Evolutionary conservation across 2,797 vertebrate genomes (phyloP).

Genomic region (Oreonectes daqikongensis): DNA sequence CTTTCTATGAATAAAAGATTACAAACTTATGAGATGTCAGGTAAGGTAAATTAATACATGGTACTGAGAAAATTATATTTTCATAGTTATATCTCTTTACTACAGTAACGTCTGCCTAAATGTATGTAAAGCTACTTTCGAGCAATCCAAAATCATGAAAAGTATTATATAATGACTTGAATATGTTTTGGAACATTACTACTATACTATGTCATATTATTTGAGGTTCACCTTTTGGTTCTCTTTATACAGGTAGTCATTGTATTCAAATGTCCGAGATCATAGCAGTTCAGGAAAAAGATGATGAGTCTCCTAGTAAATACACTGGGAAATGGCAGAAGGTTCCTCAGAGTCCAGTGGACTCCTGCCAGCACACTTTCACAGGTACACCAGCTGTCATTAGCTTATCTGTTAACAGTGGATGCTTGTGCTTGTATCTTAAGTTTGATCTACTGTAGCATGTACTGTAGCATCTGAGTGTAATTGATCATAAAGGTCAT

Average conservation of each 20-base stretch:
- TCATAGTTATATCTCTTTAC: too few species aligned
- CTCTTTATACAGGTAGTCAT: conserved; percentile 67
- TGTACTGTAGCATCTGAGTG: not conserved
- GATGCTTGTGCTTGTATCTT: not conserved
- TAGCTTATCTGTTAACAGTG: conserved; percentile 3
- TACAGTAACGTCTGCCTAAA: too few species aligned
- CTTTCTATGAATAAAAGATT: too few species aligned
- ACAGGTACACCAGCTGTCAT: conserved; percentile 81
- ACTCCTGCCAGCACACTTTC: conserved; percentile 78
- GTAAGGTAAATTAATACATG: too few species aligned
- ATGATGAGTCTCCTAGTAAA: conserved; percentile 63
- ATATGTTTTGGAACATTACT: not conserved
- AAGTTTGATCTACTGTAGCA: not conserved
- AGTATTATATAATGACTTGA: too few species aligned
- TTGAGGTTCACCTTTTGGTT: not conserved
- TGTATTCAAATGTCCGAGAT: conserved; percentile 84
- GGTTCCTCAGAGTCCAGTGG: conserved; percentile 67
- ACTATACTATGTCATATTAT: not conserved
- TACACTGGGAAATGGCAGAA: conserved; percentile 82
- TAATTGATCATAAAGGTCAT: conserved; percentile 1
- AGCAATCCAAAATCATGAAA: too few species aligned
- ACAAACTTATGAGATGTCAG: too few species aligned
- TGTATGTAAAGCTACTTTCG: too few species aligned
- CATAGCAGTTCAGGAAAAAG: conserved; percentile 80
- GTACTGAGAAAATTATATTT: too few species aligned